phyloP scores from a whole-genome alignment of 2,113 vertebrate genomes.

The western clawed frog (Xenopus tropicalis) region DNA sequence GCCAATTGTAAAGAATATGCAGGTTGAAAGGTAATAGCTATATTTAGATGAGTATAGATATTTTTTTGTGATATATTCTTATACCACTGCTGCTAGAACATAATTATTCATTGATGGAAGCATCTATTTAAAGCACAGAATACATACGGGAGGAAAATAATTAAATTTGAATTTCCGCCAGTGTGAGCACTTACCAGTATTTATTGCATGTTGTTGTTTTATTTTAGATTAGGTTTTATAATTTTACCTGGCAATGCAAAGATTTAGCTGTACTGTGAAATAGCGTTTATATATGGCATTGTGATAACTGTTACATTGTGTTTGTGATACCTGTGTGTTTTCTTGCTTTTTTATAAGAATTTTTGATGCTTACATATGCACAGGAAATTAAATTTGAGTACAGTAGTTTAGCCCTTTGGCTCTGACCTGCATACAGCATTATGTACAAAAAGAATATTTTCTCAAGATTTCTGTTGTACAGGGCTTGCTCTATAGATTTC shows the following conservation, averaged over 20 bases:
- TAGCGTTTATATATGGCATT: no score
- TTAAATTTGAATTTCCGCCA: conserved; percentile 11
- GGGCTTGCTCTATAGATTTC: no score
- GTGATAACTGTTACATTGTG: neutral
- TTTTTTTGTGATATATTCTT: conserved; percentile 19
- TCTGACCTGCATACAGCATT: no score
- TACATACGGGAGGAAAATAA: conserved; percentile 10
- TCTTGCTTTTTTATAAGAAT: no score
- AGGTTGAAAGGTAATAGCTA: neutral
- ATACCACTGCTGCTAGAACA: conserved; percentile 10
- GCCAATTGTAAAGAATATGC: neutral
- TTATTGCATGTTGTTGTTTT: neutral
- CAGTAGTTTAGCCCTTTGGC: no score
- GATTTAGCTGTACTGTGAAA: neutral
- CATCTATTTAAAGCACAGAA: conserved; percentile 19
- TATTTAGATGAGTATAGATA: conserved; percentile 1
- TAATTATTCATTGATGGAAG: conserved; percentile 16
- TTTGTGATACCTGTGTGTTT: neutral
- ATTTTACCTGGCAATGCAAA: neutral
- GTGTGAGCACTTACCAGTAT: no score
- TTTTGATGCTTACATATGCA: no score
- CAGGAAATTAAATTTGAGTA: no score
- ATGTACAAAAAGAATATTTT: no score
- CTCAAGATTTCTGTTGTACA: no score
- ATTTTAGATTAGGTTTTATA: neutral